Percentiles rank a stretch among this genome's conserved stretches.
These are phyloP conservation scores for Diploscapter pachys DNA, from an alignment of 1,140 invertebrate genomes.

Conservation along the genomic window DNA sequence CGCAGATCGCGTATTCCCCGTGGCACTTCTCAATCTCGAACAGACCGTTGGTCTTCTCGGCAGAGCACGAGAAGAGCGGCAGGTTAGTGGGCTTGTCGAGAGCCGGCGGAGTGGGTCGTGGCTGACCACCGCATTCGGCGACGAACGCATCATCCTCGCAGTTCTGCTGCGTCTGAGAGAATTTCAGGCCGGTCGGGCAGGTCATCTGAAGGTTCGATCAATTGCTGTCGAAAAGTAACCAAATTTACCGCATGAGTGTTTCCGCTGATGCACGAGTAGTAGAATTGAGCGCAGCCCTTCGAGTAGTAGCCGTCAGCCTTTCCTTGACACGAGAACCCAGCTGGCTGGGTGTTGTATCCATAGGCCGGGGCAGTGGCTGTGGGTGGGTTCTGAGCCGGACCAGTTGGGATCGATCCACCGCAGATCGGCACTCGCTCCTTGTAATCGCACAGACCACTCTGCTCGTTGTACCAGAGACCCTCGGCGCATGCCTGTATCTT, in stretches of 20 bases:
- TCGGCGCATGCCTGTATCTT: background rate
- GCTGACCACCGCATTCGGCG: conserved; percentile 3
- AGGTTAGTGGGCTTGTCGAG: no score
- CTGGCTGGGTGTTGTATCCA: background rate
- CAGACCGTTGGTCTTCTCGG: no score
- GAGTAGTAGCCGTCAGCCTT: conserved; percentile 20
- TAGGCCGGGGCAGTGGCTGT: background rate
- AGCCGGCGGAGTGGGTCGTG: background rate
- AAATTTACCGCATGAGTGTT: background rate
- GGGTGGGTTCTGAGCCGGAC: background rate
- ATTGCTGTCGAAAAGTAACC: background rate
- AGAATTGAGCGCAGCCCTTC: conserved; percentile 10
- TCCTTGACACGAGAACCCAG: conserved; percentile 9
- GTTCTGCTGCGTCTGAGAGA: background rate
- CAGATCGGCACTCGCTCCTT: background rate
- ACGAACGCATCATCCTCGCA: conserved; percentile 14
- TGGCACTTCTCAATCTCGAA: no score
- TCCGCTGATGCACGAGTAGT: conserved; percentile 15
- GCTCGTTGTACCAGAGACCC: conserved; percentile 25
- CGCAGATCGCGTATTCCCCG: no score
- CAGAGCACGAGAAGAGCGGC: no score
- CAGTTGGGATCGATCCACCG: background rate
- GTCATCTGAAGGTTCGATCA: background rate
- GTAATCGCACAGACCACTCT: conserved; percentile 25
- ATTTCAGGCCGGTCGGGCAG: conserved; percentile 4